These are phyloP conservation scores for Solen grandis DNA, from an alignment of 1,140 invertebrate species.

Conservation along the genomic window DNA sequence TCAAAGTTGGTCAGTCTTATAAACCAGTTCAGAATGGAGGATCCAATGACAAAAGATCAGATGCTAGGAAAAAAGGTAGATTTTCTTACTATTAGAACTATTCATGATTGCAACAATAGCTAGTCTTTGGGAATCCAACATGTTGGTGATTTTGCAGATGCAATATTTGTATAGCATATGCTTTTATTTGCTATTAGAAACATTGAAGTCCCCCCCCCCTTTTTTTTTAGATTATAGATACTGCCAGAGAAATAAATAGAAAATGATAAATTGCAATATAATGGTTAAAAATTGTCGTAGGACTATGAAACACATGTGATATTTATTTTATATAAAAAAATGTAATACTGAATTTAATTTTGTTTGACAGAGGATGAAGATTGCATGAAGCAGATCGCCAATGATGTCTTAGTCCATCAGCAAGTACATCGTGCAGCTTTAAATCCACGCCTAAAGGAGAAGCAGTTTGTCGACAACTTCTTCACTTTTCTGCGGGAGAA, in stretches of 20 bases:
- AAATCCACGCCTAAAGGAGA: constrained; percentile 22
- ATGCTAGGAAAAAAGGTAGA: too few species aligned
- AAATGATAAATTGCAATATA: neutral
- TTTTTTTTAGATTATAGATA: too few species aligned
- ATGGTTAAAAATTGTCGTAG: neutral
- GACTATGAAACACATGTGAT: neutral
- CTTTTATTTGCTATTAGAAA: too few species aligned
- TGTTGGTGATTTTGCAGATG: too few species aligned
- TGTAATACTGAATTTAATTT: neutral
- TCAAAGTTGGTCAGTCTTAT: too few species aligned
- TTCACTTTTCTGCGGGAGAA: constrained; percentile 39
- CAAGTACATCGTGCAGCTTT: constrained; percentile 11
- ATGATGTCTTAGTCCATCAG: constrained; percentile 48
- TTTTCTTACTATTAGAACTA: too few species aligned
- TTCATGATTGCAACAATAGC: too few species aligned
- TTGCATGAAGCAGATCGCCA: constrained; percentile 39
- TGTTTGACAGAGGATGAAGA: constrained; percentile 24
- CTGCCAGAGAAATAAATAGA: neutral
- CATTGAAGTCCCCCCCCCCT: too few species aligned
- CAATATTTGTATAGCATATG: too few species aligned
- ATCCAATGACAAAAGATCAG: too few species aligned
- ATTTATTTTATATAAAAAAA: neutral
- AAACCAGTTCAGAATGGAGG: too few species aligned
- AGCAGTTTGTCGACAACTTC: constrained; percentile 35
- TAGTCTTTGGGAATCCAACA: too few species aligned